These are phyloP conservation scores for Micronycteris hirsuta DNA, from an alignment of 2,113 vertebrate genomes.

Conservation along the genomic window DNA sequence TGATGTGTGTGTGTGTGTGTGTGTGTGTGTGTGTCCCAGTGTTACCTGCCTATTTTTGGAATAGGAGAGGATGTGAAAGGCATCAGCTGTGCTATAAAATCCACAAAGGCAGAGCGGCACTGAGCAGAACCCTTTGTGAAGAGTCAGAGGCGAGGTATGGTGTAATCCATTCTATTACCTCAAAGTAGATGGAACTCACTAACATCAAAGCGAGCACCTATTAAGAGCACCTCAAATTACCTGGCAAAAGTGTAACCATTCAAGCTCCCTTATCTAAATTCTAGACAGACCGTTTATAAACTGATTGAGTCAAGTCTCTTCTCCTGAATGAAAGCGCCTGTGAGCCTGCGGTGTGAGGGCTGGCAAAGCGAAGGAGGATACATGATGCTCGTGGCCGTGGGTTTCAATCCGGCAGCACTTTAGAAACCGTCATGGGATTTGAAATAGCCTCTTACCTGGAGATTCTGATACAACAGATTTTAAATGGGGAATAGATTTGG, in stretches of 20 bases:
- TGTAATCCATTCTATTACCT: conserved; percentile 4
- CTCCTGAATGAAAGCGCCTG: background rate
- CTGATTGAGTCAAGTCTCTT: conserved; percentile 32
- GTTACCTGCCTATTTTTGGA: conserved; percentile 9
- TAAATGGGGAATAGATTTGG: background rate
- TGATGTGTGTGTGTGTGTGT: background rate
- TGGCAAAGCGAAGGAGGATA: background rate
- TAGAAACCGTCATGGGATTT: background rate
- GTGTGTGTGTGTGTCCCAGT: background rate
- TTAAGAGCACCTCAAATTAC: background rate
- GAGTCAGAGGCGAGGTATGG: background rate
- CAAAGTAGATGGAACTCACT: background rate
- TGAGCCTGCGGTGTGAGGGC: background rate
- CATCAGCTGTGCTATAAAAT: conserved; percentile 38
- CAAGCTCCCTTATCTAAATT: background rate
- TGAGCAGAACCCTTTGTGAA: conserved; percentile 9
- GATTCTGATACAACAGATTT: background rate
- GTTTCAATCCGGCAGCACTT: background rate
- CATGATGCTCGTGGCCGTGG: no score
- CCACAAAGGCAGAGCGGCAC: background rate
- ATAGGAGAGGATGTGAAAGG: background rate
- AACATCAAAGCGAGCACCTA: background rate
- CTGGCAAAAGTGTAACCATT: conserved; percentile 38
- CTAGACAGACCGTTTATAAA: conserved; percentile 39
- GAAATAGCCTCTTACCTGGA: background rate